Conservation (phyloP, 2,888 invertebrate genomes). For the Cephus sareptanus region DNA sequence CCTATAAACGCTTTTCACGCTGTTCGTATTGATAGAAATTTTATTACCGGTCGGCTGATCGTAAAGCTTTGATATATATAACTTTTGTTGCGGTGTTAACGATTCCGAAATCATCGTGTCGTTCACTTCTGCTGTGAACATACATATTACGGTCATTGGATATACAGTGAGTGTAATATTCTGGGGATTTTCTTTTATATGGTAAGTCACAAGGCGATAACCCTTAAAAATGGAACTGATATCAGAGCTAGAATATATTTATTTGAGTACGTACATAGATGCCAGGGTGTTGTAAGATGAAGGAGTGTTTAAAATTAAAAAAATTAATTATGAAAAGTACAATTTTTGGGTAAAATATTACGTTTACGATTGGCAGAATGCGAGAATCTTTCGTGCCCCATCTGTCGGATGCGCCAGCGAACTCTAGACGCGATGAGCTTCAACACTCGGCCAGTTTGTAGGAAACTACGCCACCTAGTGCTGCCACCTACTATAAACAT, state of each 20-base stretch:
- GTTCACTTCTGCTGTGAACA: not conserved
- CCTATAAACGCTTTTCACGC: not conserved
- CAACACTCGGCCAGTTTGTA: constrained; percentile 12
- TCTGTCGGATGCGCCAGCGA: constrained; percentile 34
- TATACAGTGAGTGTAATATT: not conserved
- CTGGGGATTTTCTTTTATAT: not conserved
- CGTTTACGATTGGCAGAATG: constrained; percentile 17
- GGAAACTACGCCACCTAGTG: constrained; percentile 31
- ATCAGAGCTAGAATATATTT: not conserved
- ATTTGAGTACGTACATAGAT: too few relatives aligned
- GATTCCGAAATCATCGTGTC: not conserved
- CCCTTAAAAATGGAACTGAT: not conserved
- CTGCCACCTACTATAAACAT: constrained; percentile 33
- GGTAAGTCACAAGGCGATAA: not conserved
- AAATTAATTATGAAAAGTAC: too few relatives aligned
- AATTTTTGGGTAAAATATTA: too few relatives aligned
- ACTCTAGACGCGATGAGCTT: constrained; percentile 24
- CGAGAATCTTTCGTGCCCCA: constrained; percentile 26
- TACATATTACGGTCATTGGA: not conserved
- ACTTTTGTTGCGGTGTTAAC: not conserved
- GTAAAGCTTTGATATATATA: not conserved
- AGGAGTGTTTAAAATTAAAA: not conserved
- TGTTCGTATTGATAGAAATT: not conserved
- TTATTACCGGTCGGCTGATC: not conserved
- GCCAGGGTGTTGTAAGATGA: too few relatives aligned